A percentile compares a stretch with the other conserved stretches of the same genome.
These are phyloP conservation scores for Alligator mississippiensis DNA, from an alignment of 2,113 vertebrate genomes.

Conservation along the genomic window DNA sequence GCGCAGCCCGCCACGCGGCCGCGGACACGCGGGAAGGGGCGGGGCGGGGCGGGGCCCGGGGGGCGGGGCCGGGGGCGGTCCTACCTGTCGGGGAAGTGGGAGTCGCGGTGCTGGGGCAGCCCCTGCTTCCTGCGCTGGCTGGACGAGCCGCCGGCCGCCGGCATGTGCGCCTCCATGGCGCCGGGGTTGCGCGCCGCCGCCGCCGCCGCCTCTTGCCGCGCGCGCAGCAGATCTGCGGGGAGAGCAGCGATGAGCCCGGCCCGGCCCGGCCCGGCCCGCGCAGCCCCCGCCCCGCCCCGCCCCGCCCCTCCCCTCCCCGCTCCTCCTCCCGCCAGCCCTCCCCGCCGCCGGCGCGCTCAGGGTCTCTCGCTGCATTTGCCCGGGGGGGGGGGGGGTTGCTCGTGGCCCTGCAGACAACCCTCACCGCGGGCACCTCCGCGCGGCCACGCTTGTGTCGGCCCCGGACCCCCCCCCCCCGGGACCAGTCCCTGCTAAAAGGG, in stretches of 20 bases:
- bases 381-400: no score
- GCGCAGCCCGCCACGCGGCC: no score
- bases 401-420: no score
- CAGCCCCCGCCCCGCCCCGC: background rate
- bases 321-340: background rate
- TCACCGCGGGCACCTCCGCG: no score
- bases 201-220: conserved; percentile 89
- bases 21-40: no score
- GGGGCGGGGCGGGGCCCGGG: no score
- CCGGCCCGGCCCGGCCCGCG: no score
- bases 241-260: background rate
- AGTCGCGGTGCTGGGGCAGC: conserved; percentile 90
- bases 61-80: no score
- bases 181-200: conserved; percentile 84
- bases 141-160: conserved; percentile 77
- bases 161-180: conserved; percentile 90
- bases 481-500: no score
- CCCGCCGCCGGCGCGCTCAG: background rate
- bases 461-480: no score
- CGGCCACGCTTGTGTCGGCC: no score
- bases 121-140: conserved; percentile 95
- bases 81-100: conserved; percentile 92
- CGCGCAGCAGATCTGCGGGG: conserved; percentile 87
- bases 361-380: background rate
- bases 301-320: background rate